Evolutionary conservation across 2,888 invertebrate species (phyloP).

Genomic region (Iselma pallidipennis): DNA sequence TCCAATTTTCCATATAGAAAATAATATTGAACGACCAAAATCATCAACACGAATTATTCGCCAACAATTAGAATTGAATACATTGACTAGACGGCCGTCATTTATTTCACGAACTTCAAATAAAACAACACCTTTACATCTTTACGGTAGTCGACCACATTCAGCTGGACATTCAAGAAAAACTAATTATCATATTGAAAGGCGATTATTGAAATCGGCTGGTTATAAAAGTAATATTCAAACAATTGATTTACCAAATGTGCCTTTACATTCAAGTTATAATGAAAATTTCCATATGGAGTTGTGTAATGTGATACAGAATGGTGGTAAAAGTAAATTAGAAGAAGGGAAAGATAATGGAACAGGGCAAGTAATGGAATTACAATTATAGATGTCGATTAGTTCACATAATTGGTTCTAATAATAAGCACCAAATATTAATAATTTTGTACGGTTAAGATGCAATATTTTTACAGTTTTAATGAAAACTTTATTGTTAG

Average conservation of each 20-base stretch:
- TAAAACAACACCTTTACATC: slow-evolving; percentile 49
- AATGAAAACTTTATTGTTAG: neutral
- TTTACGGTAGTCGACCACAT: slow-evolving; percentile 35
- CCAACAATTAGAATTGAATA: slow-evolving; percentile 47
- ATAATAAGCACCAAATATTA: neutral
- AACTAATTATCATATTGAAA: slow-evolving; percentile 15
- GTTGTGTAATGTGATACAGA: slow-evolving; percentile 27
- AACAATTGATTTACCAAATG: slow-evolving; percentile 32
- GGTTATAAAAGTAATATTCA: slow-evolving; percentile 42
- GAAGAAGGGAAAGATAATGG: slow-evolving; percentile 14
- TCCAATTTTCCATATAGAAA: slow-evolving; percentile 38
- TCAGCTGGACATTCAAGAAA: slow-evolving; percentile 23
- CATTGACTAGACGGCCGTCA: slow-evolving; percentile 32
- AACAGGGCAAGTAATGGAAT: slow-evolving; percentile 29
- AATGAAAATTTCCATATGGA: slow-evolving; percentile 34
- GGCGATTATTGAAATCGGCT: slow-evolving; percentile 46
- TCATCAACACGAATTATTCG: slow-evolving; percentile 52
- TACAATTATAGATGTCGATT: slow-evolving; percentile 34
- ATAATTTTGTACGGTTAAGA: neutral
- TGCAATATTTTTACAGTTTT: neutral
- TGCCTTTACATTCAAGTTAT: slow-evolving; percentile 32
- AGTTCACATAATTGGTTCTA: neutral
- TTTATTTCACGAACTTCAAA: slow-evolving; percentile 36
- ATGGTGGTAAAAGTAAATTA: neutral
- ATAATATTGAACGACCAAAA: slow-evolving; percentile 45